These are phyloP conservation scores for Megaceryle maxima DNA, from an alignment of 2,113 vertebrate genomes.

Conservation along the genomic window DNA sequence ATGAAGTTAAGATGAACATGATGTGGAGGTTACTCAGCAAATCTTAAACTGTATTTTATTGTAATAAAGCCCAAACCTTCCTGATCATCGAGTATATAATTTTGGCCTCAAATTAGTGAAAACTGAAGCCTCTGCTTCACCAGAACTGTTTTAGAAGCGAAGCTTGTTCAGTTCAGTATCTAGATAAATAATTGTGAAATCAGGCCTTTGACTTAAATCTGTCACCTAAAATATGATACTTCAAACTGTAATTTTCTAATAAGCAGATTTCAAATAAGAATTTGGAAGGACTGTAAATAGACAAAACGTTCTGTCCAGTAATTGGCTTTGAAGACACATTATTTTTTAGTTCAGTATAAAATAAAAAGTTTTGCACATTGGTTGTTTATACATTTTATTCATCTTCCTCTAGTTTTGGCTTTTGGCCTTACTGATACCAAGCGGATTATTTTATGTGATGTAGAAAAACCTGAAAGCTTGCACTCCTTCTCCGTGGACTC, in stretches of 20 bases:
- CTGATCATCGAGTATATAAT: background rate
- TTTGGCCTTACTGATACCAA: conserved; percentile 93
- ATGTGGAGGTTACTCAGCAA: background rate
- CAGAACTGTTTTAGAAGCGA: background rate
- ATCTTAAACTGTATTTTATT: background rate
- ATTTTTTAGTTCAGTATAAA: background rate
- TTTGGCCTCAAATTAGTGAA: background rate
- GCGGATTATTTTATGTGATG: conserved; percentile 91
- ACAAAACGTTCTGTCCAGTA: background rate
- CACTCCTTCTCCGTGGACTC: conserved; percentile 87
- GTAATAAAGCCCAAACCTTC: background rate
- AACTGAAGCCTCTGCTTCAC: background rate
- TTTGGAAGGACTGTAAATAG: background rate
- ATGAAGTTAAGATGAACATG: background rate
- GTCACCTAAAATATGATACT: background rate
- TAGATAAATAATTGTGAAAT: background rate
- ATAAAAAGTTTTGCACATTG: background rate
- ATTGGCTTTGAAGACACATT: background rate
- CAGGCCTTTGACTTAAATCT: background rate
- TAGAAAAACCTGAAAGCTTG: conserved; percentile 95
- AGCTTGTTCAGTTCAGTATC: background rate
- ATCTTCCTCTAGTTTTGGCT: conserved; percentile 84
- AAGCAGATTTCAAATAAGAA: background rate
- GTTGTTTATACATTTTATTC: background rate
- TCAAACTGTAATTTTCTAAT: background rate